phyloP scores from a whole-genome alignment of 2,113 vertebrate species.

The Sprattus sprattus region DNA sequence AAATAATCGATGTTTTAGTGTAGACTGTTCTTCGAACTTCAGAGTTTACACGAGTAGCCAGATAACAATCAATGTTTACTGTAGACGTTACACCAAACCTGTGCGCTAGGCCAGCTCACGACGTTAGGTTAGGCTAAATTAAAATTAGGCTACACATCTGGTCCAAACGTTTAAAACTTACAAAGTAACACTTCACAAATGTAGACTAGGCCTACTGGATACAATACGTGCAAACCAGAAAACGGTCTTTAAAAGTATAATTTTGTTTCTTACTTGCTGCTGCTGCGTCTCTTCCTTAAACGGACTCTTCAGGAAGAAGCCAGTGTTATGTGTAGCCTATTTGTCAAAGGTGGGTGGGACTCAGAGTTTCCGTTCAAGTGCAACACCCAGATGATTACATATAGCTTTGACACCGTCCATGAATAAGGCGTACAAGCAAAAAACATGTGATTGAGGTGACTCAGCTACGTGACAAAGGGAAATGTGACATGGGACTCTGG shows the following conservation, averaged over 20 bases:
- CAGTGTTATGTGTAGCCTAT: not conserved
- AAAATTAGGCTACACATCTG: not conserved
- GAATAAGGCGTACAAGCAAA: not conserved
- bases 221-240: not conserved
- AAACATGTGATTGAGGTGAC: not conserved
- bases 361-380: not conserved
- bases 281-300: not conserved
- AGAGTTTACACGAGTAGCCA: not conserved
- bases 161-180: not conserved
- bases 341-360: constrained; percentile 3
- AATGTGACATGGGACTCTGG: not conserved
- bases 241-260: not conserved
- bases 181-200: not conserved
- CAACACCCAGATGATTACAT: not conserved
- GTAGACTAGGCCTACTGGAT: not conserved
- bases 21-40: not conserved
- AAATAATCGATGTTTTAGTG: too few relatives aligned
- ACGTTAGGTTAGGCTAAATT: not conserved
- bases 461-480: not conserved
- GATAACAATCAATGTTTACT: not conserved
- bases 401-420: not conserved
- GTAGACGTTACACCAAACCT: too few relatives aligned
- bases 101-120: not conserved
- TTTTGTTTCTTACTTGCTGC: not conserved
- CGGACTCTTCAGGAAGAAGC: not conserved